Evolutionary conservation across 35 echinoderm and acorn worm species (phyloP).

Genomic region (Patiria miniata): DNA sequence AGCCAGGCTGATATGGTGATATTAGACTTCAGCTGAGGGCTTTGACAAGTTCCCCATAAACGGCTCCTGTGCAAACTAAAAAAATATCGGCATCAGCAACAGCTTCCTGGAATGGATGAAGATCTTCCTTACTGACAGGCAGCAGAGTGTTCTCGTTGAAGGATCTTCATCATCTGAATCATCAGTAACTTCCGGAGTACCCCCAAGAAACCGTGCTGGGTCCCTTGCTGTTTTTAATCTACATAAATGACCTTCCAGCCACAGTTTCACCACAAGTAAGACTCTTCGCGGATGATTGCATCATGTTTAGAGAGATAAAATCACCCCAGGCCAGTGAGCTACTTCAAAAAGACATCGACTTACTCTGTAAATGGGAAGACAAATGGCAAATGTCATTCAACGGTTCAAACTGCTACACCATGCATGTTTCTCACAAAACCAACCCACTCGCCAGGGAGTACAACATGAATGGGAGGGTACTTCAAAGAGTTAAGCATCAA

Average conservation of each 20-base stretch:
- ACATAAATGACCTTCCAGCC: too few relatives aligned
- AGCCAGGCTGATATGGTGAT: constrained; percentile 43
- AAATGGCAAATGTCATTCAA: too few relatives aligned
- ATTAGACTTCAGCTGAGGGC: constrained; percentile 63
- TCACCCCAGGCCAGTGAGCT: too few relatives aligned
- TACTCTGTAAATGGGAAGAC: too few relatives aligned
- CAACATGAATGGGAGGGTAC: background rate
- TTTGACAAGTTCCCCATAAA: constrained; percentile 71
- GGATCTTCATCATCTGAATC: background rate
- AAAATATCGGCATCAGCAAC: constrained; percentile 23
- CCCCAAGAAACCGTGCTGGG: too few relatives aligned
- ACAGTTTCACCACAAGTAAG: background rate
- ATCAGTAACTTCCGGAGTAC: background rate
- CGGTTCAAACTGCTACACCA: too few relatives aligned
- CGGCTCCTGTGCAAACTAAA: constrained; percentile 52
- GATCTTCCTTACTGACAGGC: constrained; percentile 29
- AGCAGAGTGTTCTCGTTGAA: constrained; percentile 25
- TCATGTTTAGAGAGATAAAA: too few relatives aligned
- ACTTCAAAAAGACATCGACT: too few relatives aligned
- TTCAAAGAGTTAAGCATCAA: too few relatives aligned
- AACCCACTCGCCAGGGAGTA: background rate
- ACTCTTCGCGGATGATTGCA: too few relatives aligned
- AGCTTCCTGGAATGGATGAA: constrained; percentile 41
- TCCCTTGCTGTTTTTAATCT: too few relatives aligned
- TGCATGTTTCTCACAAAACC: background rate